Base-by-base conservation (phyloP, 2,797 vertebrate species). In the Salmo trutta region DNA sequence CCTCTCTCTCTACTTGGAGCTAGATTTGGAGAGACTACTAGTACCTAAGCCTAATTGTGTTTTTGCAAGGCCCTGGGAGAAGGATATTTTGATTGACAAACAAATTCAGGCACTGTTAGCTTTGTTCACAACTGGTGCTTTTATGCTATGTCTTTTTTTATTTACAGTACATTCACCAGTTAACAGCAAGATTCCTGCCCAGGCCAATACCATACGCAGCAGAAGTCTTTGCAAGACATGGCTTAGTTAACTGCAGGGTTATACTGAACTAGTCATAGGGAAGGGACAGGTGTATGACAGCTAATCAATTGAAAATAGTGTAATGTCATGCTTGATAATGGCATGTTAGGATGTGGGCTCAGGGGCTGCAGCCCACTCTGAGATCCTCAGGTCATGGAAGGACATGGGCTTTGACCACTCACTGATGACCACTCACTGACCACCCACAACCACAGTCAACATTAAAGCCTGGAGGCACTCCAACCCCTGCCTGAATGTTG, bases 41-140 rank as follows among this genome's bases (percentile, higher is more conserved):
- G 15, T n/a, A 81, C 82, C 75, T 87, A 68, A 82, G 84, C 85
- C 80, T 79, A 86, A 86, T 86, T 79, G 14, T 71, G 83, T 84
- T 80, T 59, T 59, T 79, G 83, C 79, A 78, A 75, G 73, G 71
- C 67, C 83, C 79, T 81, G 64, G 24, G 85, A 85, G 88, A 80
- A 84, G 77, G 81, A 78, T 87, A 71, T 81, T 79, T 76, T 81
- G 79, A 89, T n/a, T 19, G 83, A 85, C 81, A 81, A 77, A 81
- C 86, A 77, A 81, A 81, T 82, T 84, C 83, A 85, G 12, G 41
- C 87, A 79, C 82, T 84, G 82, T 85, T 12, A 77, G 52, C 68
- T 74, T 0, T 71, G 24, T 73, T 15, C 75, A 73, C 71, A 81
- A 72, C 80, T 73, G 21, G 54, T 29, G 78, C 81, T 79, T 77